Evolutionary conservation across 2,113 vertebrate species (phyloP), one percentile per base, ranked within the genome.

Genomic region (Lanius ludovicianus): DNA sequence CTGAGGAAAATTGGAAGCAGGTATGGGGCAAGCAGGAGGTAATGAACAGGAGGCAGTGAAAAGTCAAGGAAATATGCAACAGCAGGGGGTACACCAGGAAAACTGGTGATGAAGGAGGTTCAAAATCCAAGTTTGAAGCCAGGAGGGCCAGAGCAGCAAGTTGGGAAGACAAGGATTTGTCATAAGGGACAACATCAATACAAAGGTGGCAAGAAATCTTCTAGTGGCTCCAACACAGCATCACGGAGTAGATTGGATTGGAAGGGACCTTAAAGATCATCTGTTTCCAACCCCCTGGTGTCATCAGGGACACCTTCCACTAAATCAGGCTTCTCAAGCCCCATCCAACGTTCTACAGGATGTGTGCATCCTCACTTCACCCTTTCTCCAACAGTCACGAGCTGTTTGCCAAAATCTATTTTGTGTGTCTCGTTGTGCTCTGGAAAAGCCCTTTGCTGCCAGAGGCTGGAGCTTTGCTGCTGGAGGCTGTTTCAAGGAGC

Each of bases 1-100:
- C 80, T 17, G 33, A 78, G 60, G n/a, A 47, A 89, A 95, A 92
- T 74, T 84, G 44, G 83, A 90, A 95, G 64, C 86, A 93, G 86
- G 95, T 91, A 92, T 28, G 59, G 73, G 64, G 56, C 68, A 68
- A 47, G 42, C 16, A 76, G 44, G 28, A 83, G 37, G 67, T 53
- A 86, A 84, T 4, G 20, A 95, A 53, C 23, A 84, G 46, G 53
- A 86, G 39, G 33, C 30, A 59, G 56, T 14, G 17, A 70, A 49
- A 91, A 50, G 3, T n/a, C 7, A 0, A 35, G 5, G 28, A 41
- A 77, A 75, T 35, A 27, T 3, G 9, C 12, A 53, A 4, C 63
- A 76, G 62, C 47, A 82, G 87, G 44, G 69, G 49, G 23, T 12
- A 11, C 2, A 37, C 8, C 15, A 55, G 19, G 68, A 57, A 59